phyloP scores from a whole-genome alignment of 2,113 vertebrate species.

The Cnemophilus loriae region DNA sequence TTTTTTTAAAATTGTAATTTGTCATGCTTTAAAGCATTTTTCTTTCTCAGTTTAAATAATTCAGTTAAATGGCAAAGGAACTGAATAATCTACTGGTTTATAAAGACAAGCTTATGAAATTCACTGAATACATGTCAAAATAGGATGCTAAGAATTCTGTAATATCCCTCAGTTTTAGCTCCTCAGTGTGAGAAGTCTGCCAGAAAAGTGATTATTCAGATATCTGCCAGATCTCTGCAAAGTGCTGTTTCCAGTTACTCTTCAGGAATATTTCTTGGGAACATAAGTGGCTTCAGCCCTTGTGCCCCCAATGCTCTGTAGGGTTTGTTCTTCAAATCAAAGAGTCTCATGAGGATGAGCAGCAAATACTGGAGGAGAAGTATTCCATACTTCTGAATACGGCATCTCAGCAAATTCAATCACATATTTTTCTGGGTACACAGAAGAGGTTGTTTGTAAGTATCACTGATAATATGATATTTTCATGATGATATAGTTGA shows the following conservation, averaged over 20 bases:
- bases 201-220: not conserved
- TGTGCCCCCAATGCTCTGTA: fast-evolving
- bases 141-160: not conserved
- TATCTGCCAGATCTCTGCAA: not conserved
- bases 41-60: not conserved
- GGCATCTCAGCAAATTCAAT: not conserved
- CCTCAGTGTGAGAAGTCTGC: not conserved
- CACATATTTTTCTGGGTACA: not conserved
- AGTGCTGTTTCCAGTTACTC: not conserved
- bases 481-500: not conserved
- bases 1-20: not conserved
- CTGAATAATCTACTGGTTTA: not conserved
- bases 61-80: not conserved
- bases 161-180: not conserved
- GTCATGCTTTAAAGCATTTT: not conserved
- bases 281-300: not conserved
- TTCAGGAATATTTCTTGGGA: not conserved
- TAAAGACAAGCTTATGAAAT: not conserved
- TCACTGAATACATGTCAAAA: not conserved
- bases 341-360: not conserved
- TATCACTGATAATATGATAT: not conserved
- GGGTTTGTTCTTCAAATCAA: not conserved
- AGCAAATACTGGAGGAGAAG: not conserved
- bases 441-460: not conserved
- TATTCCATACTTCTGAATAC: not conserved